Conservation (phyloP, 1,140 invertebrate genomes). For the Bemisia tabaci region DNA sequence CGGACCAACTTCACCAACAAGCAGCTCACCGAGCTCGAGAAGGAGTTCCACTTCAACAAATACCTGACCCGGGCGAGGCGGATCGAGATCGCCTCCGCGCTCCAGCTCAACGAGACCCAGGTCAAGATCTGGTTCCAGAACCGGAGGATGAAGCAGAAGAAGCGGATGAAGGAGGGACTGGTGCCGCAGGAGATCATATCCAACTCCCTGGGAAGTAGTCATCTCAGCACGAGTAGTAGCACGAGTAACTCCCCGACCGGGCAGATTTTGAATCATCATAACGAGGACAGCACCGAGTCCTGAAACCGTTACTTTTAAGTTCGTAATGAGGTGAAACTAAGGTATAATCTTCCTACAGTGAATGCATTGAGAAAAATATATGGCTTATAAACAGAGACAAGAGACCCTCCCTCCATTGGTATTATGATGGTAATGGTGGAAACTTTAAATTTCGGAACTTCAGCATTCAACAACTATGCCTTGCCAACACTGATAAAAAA, state of each 20-base stretch:
- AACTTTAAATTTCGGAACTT: too few relatives aligned
- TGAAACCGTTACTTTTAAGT: too few relatives aligned
- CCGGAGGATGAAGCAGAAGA: slow-evolving; percentile 86
- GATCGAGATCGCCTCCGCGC: slow-evolving; percentile 91
- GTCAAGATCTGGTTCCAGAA: slow-evolving; percentile 90
- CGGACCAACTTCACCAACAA: slow-evolving; percentile 98
- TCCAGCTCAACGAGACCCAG: slow-evolving; percentile 95
- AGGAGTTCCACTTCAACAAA: slow-evolving; percentile 99
- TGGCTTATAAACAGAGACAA: neutral
- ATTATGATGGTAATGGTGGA: neutral
- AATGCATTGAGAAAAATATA: neutral
- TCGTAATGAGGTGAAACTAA: too few relatives aligned
- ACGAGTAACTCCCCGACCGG: slow-evolving; percentile 36
- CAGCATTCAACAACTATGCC: too few relatives aligned
- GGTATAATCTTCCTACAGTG: too few relatives aligned
- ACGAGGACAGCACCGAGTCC: neutral
- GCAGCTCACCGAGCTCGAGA: slow-evolving; percentile 95
- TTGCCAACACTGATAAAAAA: too few relatives aligned
- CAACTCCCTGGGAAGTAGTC: slow-evolving; percentile 14
- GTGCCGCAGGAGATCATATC: slow-evolving; percentile 43
- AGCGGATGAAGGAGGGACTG: slow-evolving; percentile 79
- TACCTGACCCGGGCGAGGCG: slow-evolving; percentile 90
- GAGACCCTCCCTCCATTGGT: neutral
- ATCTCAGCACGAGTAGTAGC: slow-evolving; percentile 30
- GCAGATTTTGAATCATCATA: neutral